Conservation (phyloP, 2,113 vertebrate genomes). For the Bubo bubo region DNA sequence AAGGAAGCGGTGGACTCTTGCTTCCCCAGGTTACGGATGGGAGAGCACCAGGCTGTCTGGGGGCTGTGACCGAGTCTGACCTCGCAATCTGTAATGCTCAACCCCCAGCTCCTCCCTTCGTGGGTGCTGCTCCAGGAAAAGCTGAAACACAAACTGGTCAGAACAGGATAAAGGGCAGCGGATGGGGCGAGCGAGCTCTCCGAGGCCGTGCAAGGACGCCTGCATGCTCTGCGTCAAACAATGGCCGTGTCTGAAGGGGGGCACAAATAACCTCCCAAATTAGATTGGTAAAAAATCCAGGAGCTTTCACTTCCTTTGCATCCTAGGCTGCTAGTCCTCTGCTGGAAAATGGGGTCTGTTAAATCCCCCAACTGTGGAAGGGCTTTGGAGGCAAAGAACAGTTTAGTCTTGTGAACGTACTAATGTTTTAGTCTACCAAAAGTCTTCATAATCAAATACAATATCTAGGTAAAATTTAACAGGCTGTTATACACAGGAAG, state of each 20-base stretch:
- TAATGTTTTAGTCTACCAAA: not conserved
- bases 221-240: not conserved
- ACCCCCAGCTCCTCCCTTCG: no score
- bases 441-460: not conserved
- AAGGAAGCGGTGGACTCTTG: not conserved
- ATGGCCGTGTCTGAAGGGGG: fast-evolving
- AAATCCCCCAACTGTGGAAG: not conserved
- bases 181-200: fast-evolving
- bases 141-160: not conserved
- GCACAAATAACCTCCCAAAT: not conserved
- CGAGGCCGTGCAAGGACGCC: not conserved
- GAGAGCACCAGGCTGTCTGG: not conserved
- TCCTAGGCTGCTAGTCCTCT: fast-evolving
- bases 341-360: not conserved
- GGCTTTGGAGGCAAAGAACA: not conserved
- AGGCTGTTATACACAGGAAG: not conserved
- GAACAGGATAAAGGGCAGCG: fast-evolving
- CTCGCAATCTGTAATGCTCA: fast-evolving
- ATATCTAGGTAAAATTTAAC: not conserved
- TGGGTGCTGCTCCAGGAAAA: not conserved
- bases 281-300: not conserved
- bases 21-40: fast-evolving
- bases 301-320: not conserved
- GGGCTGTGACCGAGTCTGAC: not conserved
- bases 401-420: not conserved